Percentiles rank a stretch among this genome's conserved stretches.
phyloP scores from a whole-genome alignment of 64 coral and sea anemone genomes.

The Montipora sp. region DNA sequence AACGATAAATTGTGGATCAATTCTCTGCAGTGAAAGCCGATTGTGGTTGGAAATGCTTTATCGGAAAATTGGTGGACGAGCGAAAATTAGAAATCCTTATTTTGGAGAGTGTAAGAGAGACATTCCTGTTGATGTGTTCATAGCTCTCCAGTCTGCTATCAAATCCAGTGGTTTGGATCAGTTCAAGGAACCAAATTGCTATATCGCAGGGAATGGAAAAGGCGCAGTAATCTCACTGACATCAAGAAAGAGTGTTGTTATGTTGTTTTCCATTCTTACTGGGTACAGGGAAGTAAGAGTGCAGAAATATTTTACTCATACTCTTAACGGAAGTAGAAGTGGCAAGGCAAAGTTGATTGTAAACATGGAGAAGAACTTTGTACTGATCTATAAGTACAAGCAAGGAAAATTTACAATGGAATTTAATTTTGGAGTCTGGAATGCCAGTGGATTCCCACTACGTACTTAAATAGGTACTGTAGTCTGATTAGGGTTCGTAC shows the following conservation, averaged over 20 bases:
- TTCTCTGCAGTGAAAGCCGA: constrained; percentile 32
- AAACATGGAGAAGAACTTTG: too few species aligned
- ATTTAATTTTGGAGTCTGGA: background rate
- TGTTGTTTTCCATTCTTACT: constrained; percentile 34
- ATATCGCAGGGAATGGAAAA: constrained; percentile 19
- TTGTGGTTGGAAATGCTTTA: constrained; percentile 31
- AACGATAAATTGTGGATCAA: constrained; percentile 30
- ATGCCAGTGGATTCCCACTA: background rate
- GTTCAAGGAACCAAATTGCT: constrained; percentile 50
- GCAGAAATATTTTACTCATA: background rate
- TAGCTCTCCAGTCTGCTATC: constrained; percentile 16
- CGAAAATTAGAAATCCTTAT: constrained; percentile 27
- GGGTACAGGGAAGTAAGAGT: constrained; percentile 9
- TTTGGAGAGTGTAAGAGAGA: constrained; percentile 26
- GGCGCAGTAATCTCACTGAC: constrained; percentile 24
- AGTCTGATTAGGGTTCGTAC: too few species aligned
- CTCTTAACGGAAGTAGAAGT: background rate
- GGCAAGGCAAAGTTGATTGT: too few species aligned
- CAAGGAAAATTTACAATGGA: background rate
- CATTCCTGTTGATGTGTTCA: constrained; percentile 38
- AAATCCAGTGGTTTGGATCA: background rate
- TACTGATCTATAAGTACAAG: too few species aligned
- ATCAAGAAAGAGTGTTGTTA: constrained; percentile 6
- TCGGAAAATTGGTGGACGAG: constrained; percentile 23
- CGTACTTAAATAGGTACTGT: background rate